A percentile compares a stretch with the other conserved stretches of the same genome.
Conservation (phyloP, 2,888 invertebrate species). For the Ferdinandea cuprea region DNA sequence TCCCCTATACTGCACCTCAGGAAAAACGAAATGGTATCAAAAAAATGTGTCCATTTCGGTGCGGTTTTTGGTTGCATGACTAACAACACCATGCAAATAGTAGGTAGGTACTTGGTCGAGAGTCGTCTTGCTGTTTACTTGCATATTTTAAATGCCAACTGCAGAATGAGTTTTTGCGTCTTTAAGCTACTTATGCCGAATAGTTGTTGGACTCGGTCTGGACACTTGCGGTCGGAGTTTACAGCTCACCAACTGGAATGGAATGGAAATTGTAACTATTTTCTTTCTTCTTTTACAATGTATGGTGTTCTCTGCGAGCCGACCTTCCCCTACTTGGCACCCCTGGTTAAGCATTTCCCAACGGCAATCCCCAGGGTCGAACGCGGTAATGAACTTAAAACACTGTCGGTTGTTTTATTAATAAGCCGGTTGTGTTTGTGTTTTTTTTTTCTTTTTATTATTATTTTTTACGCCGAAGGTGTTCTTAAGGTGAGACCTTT, state of each 20-base stretch:
- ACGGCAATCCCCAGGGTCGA: slow-evolving; percentile 46
- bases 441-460: too few relatives aligned
- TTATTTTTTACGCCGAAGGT: slow-evolving; percentile 32
- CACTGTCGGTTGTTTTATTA: slow-evolving; percentile 55
- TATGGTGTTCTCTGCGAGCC: slow-evolving; percentile 3
- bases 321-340: neutral
- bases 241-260: slow-evolving; percentile 17
- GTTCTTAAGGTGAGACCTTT: slow-evolving; percentile 57
- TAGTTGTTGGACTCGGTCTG: slow-evolving; percentile 39
- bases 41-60: neutral
- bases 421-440: slow-evolving; percentile 51
- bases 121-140: slow-evolving; percentile 15
- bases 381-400: slow-evolving; percentile 67
- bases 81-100: slow-evolving; percentile 8
- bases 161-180: slow-evolving; percentile 25
- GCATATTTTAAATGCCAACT: slow-evolving; percentile 39
- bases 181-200: slow-evolving; percentile 52
- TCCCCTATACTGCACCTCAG: slow-evolving; percentile 19
- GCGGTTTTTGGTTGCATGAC: slow-evolving; percentile 51
- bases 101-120: slow-evolving; percentile 1
- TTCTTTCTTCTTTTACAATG: slow-evolving; percentile 24
- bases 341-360: slow-evolving; percentile 27
- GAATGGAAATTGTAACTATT: too few relatives aligned
- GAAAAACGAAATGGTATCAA: slow-evolving; percentile 20
- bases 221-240: neutral